These are phyloP conservation scores for Macrostomum lignano DNA, from an alignment of 1,140 invertebrate genomes.

Conservation along the genomic window DNA sequence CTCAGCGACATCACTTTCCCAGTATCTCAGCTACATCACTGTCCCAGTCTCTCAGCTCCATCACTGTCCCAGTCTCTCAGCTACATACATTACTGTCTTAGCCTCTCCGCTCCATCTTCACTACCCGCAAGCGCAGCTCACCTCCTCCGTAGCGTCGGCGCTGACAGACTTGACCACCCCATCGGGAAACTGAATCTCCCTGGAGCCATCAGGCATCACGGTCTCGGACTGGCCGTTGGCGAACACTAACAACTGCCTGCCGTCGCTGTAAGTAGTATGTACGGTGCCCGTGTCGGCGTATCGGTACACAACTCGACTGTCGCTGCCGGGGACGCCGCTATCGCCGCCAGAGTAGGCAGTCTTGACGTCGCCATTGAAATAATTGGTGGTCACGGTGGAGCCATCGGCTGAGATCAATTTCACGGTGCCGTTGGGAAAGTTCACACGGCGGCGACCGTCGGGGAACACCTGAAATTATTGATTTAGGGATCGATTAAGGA, in stretches of 20 bases:
- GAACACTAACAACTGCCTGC: constrained; percentile 35
- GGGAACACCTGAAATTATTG: constrained; percentile 8
- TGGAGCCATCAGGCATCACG: constrained; percentile 43
- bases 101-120: background rate
- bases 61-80: no score
- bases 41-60: no score
- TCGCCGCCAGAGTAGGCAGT: constrained; percentile 44
- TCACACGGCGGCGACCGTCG: constrained; percentile 8
- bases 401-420: constrained; percentile 51
- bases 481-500: constrained; percentile 7
- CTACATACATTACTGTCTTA: no score
- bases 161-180: constrained; percentile 25
- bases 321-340: constrained; percentile 12
- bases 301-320: constrained; percentile 34
- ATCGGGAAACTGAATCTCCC: constrained; percentile 51
- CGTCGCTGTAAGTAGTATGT: constrained; percentile 55
- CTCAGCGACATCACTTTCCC: no score
- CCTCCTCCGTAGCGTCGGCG: constrained; percentile 23
- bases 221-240: constrained; percentile 52
- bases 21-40: no score
- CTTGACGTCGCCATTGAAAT: constrained; percentile 65
- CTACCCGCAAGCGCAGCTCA: no score
- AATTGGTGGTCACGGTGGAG: constrained; percentile 42
- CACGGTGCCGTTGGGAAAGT: constrained; percentile 44
- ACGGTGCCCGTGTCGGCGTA: constrained; percentile 48